Evolutionary conservation across 1,140 invertebrate genomes (phyloP).

Genomic region (Archegozetes longisetosus): DNA sequence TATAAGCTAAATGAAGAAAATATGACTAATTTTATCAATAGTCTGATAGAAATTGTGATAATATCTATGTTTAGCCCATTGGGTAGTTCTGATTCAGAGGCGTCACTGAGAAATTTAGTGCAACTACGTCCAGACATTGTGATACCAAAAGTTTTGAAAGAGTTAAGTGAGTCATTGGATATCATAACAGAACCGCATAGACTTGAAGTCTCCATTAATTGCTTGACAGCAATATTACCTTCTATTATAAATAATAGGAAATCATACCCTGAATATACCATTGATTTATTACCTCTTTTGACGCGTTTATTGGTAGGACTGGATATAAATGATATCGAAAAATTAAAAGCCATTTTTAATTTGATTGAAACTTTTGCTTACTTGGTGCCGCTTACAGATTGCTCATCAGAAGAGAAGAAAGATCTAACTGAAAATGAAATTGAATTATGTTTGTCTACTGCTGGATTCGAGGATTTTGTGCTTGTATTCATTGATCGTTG

Average conservation of each 20-base stretch:
- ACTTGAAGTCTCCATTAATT: conserved; percentile 55
- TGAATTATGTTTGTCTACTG: conserved; percentile 56
- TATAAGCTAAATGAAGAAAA: conserved; percentile 59
- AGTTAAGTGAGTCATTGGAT: conserved; percentile 56
- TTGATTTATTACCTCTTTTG: conserved; percentile 61
- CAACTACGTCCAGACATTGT: conserved; percentile 64
- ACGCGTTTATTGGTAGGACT: conserved; percentile 64
- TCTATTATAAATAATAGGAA: conserved; percentile 38
- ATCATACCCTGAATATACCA: conserved; percentile 53
- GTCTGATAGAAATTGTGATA: conserved; percentile 46
- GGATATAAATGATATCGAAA: conserved; percentile 74
- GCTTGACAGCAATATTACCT: conserved; percentile 48
- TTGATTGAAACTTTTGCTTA: conserved; percentile 56
- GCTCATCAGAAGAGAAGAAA: conserved; percentile 45
- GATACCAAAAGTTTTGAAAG: conserved; percentile 48
- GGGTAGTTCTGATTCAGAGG: conserved; percentile 44
- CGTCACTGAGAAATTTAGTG: conserved; percentile 54
- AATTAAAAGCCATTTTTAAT: conserved; percentile 55
- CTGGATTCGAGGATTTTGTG: conserved; percentile 72
- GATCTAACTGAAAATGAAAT: conserved; percentile 59
- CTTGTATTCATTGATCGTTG: conserved; percentile 62
- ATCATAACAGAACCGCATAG: conserved; percentile 72
- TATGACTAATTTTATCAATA: conserved; percentile 62
- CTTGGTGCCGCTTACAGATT: conserved; percentile 65
- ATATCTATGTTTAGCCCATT: conserved; percentile 58